phyloP scores from a whole-genome alignment of 2,888 invertebrate genomes.

The Parelbella ahira region DNA sequence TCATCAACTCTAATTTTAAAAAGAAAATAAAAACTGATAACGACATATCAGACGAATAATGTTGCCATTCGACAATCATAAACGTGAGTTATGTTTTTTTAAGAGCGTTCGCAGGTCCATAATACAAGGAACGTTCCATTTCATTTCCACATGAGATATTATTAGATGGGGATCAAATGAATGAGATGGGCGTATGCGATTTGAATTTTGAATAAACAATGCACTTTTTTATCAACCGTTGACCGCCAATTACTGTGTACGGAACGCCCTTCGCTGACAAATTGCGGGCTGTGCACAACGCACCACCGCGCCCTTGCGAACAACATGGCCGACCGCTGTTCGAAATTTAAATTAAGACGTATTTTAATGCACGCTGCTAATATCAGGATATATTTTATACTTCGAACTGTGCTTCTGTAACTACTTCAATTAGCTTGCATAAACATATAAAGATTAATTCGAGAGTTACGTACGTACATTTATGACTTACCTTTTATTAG shows the following conservation, averaged over 20 bases:
- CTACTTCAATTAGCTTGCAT: slow-evolving; percentile 4
- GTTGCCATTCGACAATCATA: slow-evolving; percentile 4
- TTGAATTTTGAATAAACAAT: slow-evolving; percentile 39
- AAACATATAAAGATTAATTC: background rate
- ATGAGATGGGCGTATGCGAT: slow-evolving; percentile 35
- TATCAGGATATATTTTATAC: background rate
- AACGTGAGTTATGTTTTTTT: slow-evolving; percentile 7
- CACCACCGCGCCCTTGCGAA: slow-evolving; percentile 43
- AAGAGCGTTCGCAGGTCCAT: background rate
- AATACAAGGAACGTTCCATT: background rate
- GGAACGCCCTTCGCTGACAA: slow-evolving; percentile 68
- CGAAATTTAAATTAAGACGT: slow-evolving; percentile 30
- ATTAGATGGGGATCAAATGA: slow-evolving; percentile 29
- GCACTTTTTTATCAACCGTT: slow-evolving; percentile 51
- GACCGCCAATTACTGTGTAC: slow-evolving; percentile 60
- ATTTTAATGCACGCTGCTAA: slow-evolving; percentile 9
- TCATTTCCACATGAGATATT: slow-evolving; percentile 12
- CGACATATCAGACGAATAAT: background rate
- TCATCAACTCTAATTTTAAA: slow-evolving; percentile 1
- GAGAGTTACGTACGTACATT: too few species aligned
- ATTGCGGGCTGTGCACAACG: slow-evolving; percentile 45
- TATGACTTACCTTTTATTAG: too few species aligned
- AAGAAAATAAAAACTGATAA: background rate
- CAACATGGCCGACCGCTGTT: slow-evolving; percentile 46
- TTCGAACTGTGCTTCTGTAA: slow-evolving; percentile 17